These are phyloP conservation scores for Callipepla squamata DNA, from an alignment of 2,113 vertebrate genomes.

Conservation along the genomic window DNA sequence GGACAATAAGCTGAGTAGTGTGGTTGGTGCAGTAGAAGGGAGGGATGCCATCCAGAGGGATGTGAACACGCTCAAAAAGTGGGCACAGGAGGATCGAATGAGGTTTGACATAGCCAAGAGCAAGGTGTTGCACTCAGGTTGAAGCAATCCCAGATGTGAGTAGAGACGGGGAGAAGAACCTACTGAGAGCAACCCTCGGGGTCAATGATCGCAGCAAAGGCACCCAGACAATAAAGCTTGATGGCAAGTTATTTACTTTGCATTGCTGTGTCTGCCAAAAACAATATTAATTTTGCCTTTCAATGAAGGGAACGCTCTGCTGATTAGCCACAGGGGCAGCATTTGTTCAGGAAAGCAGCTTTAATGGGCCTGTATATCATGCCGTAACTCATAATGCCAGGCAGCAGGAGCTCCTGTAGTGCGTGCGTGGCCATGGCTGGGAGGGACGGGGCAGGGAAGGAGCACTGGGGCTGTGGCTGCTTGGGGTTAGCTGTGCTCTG, in stretches of 20 bases:
- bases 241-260: constrained; percentile 33
- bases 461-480: not conserved
- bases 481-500: not conserved
- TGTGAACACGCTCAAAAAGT: too few species aligned
- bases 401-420: not conserved
- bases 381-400: not conserved
- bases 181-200: not conserved
- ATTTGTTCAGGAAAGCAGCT: constrained; percentile 50
- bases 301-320: constrained; percentile 29
- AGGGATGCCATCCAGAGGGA: too few species aligned
- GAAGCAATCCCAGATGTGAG: too few species aligned
- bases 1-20: too few species aligned
- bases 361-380: not conserved
- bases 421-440: accelerated
- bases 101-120: too few species aligned
- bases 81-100: too few species aligned
- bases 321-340: constrained; percentile 42
- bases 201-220: constrained; percentile 4
- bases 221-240: constrained; percentile 4
- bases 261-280: constrained; percentile 9
- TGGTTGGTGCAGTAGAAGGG: too few species aligned
- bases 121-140: too few species aligned
- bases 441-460: not conserved
- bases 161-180: too few species aligned
- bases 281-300: constrained; percentile 41